Conservation (phyloP, 2,797 vertebrate species). For the Anniella stebbinsi region DNA sequence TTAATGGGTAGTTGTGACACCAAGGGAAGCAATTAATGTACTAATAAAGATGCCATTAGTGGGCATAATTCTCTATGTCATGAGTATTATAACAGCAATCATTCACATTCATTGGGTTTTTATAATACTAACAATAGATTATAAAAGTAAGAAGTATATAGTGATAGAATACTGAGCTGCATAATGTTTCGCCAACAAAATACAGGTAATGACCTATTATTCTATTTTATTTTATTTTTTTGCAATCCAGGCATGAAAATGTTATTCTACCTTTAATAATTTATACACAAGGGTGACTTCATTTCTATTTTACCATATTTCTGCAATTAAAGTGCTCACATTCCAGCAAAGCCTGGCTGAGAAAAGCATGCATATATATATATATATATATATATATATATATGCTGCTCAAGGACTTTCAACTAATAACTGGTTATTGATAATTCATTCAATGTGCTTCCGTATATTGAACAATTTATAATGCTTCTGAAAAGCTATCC, state of each 20-base stretch:
- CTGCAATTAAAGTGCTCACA: neutral
- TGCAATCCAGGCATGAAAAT: neutral
- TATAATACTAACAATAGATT: slow-evolving; percentile 13
- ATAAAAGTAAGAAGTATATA: slow-evolving; percentile 10
- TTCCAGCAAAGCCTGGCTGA: slow-evolving; percentile 4
- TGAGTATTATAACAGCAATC: slow-evolving; percentile 21
- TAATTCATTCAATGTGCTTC: slow-evolving; percentile 17
- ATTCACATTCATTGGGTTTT: slow-evolving; percentile 26
- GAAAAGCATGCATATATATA: neutral
- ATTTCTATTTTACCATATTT: neutral
- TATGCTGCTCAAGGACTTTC: neutral
- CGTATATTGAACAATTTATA: slow-evolving; percentile 9
- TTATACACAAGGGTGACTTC: neutral
- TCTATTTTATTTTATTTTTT: neutral
- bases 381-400: no score
- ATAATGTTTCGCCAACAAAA: neutral
- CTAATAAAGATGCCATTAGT: slow-evolving; percentile 15
- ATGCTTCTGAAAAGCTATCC: neutral
- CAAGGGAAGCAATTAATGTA: slow-evolving; percentile 36
- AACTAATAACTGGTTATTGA: slow-evolving; percentile 6
- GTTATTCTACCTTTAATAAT: neutral
- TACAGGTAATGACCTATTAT: neutral
- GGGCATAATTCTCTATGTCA: neutral
- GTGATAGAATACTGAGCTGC: neutral
- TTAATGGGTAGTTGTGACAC: slow-evolving; percentile 32